Evolutionary conservation across 2,113 vertebrate species (phyloP).

Genomic region (Galbula dea): DNA sequence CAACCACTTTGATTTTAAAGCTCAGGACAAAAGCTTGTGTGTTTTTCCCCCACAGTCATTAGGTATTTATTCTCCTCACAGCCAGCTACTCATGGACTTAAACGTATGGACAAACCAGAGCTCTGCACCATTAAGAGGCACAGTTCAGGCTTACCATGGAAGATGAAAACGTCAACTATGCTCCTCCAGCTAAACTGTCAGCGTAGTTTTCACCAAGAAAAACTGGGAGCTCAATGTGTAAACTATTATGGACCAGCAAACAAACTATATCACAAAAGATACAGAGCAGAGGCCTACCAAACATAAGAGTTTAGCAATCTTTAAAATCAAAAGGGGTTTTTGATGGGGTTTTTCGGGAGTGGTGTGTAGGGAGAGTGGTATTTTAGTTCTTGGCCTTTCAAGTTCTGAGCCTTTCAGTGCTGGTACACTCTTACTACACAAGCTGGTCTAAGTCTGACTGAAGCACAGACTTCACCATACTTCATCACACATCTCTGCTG

Average conservation of each 20-base stretch:
- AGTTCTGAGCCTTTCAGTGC: background rate
- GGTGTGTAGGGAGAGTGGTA: background rate
- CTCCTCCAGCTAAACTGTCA: background rate
- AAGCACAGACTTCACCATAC: background rate
- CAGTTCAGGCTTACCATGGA: background rate
- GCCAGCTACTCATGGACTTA: background rate
- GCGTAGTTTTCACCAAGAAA: background rate
- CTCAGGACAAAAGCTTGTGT: background rate
- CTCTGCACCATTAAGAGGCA: background rate
- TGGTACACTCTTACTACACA: background rate
- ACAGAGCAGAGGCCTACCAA: background rate
- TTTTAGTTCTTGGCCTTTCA: background rate
- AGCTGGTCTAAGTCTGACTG: background rate
- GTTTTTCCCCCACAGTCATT: background rate
- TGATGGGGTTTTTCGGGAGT: background rate
- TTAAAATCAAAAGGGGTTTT: background rate
- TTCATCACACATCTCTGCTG: background rate
- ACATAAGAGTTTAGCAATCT: background rate
- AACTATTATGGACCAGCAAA: background rate
- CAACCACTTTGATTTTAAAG: background rate
- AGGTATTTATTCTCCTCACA: background rate
- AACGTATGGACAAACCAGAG: background rate
- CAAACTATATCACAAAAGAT: background rate
- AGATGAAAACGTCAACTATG: background rate
- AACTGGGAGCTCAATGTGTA: background rate